phyloP scores from a whole-genome alignment of 2,888 invertebrate species.

The Caenorhabditis imperialis region DNA sequence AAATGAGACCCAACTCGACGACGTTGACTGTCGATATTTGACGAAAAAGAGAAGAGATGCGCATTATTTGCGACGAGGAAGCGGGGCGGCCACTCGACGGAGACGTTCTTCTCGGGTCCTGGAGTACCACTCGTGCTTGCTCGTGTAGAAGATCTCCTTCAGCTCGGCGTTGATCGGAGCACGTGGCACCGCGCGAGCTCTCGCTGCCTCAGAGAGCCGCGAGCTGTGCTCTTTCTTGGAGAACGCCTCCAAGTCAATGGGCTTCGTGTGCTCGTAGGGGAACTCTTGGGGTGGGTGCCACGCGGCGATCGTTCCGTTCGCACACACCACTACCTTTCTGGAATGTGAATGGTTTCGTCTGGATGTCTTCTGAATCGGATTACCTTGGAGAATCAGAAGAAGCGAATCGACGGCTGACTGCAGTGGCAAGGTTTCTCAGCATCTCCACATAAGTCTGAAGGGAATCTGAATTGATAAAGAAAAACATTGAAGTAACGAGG shows the following conservation, averaged over 20 bases:
- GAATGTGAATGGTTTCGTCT: background rate
- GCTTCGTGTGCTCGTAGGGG: conserved; percentile 74
- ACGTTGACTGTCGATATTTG: conserved; percentile 60
- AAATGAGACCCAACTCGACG: conserved; percentile 70
- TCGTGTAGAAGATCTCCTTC: conserved; percentile 79
- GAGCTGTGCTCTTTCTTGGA: conserved; percentile 13
- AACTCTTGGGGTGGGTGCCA: conserved; percentile 75
- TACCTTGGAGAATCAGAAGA: conserved; percentile 44
- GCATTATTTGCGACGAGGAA: conserved; percentile 64
- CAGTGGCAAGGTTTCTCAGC: conserved; percentile 32
- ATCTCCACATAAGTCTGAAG: conserved; percentile 39
- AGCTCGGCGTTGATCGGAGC: conserved; percentile 79
- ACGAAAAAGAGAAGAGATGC: conserved; percentile 9
- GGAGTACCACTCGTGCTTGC: conserved; percentile 79
- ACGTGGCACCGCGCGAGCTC: conserved; percentile 57
- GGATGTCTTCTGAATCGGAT: background rate
- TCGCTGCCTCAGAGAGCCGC: conserved; percentile 40
- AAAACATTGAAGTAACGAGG: no score
- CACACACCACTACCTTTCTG: conserved; percentile 65
- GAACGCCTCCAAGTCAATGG: conserved; percentile 56
- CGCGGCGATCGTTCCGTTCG: conserved; percentile 72
- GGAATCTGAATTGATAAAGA: no score
- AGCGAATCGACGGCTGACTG: conserved; percentile 35
- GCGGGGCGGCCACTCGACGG: conserved; percentile 65
- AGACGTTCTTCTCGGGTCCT: conserved; percentile 76